Evolutionary conservation across 2,113 vertebrate species (phyloP).

Genomic region (Otis tarda): DNA sequence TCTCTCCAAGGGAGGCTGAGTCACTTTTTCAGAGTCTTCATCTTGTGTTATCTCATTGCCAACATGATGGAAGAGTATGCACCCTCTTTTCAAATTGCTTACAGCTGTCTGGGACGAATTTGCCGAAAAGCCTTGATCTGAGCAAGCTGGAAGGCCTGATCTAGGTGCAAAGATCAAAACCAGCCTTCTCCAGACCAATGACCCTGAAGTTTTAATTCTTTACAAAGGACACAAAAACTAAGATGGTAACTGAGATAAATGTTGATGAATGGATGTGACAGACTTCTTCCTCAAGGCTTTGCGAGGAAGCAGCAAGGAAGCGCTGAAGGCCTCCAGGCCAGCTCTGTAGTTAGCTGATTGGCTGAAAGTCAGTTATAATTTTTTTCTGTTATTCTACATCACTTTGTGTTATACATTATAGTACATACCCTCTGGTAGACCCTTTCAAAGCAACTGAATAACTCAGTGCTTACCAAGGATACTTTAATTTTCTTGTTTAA

Average conservation of each 20-base stretch:
- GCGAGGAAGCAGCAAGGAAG: not conserved
- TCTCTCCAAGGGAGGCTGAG: not conserved
- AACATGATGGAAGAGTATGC: not conserved
- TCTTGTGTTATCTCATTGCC: not conserved
- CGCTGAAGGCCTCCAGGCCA: not conserved
- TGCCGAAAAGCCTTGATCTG: not conserved
- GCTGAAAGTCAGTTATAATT: not conserved
- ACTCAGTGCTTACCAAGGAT: not conserved
- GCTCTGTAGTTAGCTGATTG: not conserved
- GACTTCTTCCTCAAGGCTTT: not conserved
- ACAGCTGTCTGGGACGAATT: not conserved
- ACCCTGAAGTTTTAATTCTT: not conserved
- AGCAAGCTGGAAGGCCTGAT: not conserved
- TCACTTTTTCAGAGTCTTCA: slow-evolving; percentile 4
- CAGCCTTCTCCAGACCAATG: not conserved
- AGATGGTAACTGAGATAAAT: not conserved
- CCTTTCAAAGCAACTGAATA: not conserved
- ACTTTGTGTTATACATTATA: not conserved
- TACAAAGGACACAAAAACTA: not conserved
- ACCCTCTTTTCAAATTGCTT: not conserved
- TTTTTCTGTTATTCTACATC: not conserved
- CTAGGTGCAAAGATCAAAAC: not conserved
- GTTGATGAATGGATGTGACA: not conserved
- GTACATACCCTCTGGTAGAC: not conserved
- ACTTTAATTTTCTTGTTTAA: not conserved